Conservation (phyloP, 2,888 invertebrate species). For the Lithophane leautieri region DNA sequence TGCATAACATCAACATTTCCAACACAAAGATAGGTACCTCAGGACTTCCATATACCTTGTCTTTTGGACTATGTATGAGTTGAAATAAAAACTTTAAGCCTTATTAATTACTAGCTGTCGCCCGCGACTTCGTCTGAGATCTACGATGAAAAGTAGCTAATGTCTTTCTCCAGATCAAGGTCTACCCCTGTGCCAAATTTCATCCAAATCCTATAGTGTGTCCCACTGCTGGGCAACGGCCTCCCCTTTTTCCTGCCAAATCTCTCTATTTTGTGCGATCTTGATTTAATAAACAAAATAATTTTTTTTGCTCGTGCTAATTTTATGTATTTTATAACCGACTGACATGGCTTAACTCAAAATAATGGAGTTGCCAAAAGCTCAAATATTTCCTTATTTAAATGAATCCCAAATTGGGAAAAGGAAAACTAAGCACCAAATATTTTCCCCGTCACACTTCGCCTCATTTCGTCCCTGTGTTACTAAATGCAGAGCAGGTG, state of each 20-base stretch:
- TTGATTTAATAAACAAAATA: too few relatives aligned
- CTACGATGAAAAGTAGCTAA: too few relatives aligned
- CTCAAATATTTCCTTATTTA: background rate
- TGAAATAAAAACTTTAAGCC: background rate
- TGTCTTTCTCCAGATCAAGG: too few relatives aligned
- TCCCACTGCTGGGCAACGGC: too few relatives aligned
- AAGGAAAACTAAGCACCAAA: conserved; percentile 12
- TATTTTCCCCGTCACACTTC: background rate
- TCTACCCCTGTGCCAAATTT: too few relatives aligned
- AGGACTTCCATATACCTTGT: background rate
- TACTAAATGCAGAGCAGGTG: conserved; percentile 78
- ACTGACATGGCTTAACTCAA: background rate
- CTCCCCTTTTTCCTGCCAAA: too few relatives aligned
- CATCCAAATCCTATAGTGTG: too few relatives aligned
- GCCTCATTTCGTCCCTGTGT: conserved; percentile 63
- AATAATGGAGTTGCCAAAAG: background rate
- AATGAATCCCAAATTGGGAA: conserved; percentile 10
- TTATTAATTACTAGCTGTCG: too few relatives aligned
- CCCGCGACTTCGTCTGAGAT: too few relatives aligned
- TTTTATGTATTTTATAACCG: background rate
- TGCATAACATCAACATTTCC: background rate
- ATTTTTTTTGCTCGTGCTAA: background rate
- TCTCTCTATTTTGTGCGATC: too few relatives aligned
- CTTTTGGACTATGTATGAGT: background rate
- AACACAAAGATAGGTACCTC: background rate